Base-by-base conservation (phyloP, 92 coral and sea anemone genomes). In the Epizoanthus ramosus region DNA sequence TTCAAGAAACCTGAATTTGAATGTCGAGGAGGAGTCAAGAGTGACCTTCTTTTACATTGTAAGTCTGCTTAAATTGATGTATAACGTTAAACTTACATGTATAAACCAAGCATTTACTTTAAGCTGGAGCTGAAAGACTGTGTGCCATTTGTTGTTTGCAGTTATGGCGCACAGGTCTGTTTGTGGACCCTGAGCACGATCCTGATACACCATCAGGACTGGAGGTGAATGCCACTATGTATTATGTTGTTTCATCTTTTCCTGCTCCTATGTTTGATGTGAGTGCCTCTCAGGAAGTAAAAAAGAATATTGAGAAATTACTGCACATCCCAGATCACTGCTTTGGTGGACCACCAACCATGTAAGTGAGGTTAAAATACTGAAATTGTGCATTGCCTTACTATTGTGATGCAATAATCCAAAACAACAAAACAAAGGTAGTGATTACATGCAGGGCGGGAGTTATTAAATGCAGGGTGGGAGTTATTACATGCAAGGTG, bases 321-420 rank as follows among this genome's bases (percentile, higher is more conserved):
- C 85, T 93, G 28, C 94, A 93, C 68, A 87, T 90, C 81, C 99
- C 99, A 54, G 99, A 94, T 53, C 94, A 91, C 89, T 96, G 99
- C 86, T 96, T 94, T 81, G 92, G 98, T 25, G 99, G 99, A 6
- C 98, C 98, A 2, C 99, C 99, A n/a, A 93, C 99, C 53, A 96
- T 96, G 99, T 96, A 87, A 90, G 99, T 83, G 15, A 37, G 43
- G 43, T 37, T 37, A 37, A 3, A 37, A 37, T 37, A 37, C 43
- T 37, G 43, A 3, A 37, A 37, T 37, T 37, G 6, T 37, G 6
- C 43, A 37, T 3, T 37, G 43, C 43, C 43, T 37, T 37, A 37
- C 3, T 37, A 37, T 37, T 37, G 43, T 37, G 43, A 37, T 37
- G 43, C 43, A 37, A 37, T 37, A 37, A 37, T 37, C 31, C 31